Evolutionary conservation across 2,113 vertebrate genomes (phyloP).

Genomic region (Raja brachyura): DNA sequence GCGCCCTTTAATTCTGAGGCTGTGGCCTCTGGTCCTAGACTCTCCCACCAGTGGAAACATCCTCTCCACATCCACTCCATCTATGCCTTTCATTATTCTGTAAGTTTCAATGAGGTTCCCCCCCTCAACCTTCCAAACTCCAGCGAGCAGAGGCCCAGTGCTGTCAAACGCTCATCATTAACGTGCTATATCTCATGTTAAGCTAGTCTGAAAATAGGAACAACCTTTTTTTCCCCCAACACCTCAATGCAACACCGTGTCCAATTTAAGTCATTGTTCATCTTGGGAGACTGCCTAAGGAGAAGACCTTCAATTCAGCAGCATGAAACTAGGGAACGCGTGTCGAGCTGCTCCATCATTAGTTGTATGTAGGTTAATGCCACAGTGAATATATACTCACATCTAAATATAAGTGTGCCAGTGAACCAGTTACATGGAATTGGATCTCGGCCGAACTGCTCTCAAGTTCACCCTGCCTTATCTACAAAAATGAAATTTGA

Average conservation of each 20-base stretch:
- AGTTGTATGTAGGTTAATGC: slow-evolving; percentile 28
- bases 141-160: too few species aligned
- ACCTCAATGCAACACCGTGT: background rate
- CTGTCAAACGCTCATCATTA: too few species aligned
- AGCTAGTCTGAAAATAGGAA: background rate
- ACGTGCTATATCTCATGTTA: background rate
- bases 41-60: too few species aligned
- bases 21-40: too few species aligned
- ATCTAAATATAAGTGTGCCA: slow-evolving; percentile 26
- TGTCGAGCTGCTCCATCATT: slow-evolving; percentile 12
- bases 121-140: too few species aligned
- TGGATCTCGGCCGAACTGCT: background rate
- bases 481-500: background rate
- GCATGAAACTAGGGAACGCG: background rate
- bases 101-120: too few species aligned
- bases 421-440: slow-evolving; percentile 9
- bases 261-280: too few species aligned
- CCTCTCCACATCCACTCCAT: too few species aligned
- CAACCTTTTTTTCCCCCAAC: background rate
- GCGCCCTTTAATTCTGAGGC: too few species aligned
- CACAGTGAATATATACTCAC: background rate
- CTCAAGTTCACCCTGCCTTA: background rate
- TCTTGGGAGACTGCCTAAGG: too few species aligned
- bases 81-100: too few species aligned
- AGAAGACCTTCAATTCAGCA: background rate